phyloP scores from a whole-genome alignment of 1,140 invertebrate genomes.

The Drosophila melanogaster region Release_6_plus_ISO1_MT NT_033779.5:2276501-2277000 shows the following conservation, averaged over 20 bases:
- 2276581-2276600: neutral
- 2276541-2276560: neutral
- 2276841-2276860: constrained; percentile 35
- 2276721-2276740: constrained; percentile 51
- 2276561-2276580: constrained; percentile 1
- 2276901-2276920: constrained; percentile 39
- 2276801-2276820: constrained; percentile 43
- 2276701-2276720: constrained; percentile 24
- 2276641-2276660: neutral
- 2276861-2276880: constrained; percentile 24
- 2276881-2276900: constrained; percentile 40
- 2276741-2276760: constrained; percentile 34
- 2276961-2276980: constrained; percentile 44
- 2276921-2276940: constrained; percentile 26
- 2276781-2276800: constrained; percentile 34
- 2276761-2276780: constrained; percentile 50
- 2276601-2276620: neutral
- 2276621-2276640: constrained; percentile 12
- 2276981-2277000: constrained; percentile 35
- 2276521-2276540: too few relatives aligned
- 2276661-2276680: constrained; percentile 10
- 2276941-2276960: constrained; percentile 47
- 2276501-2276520: too few relatives aligned
- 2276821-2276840: constrained; percentile 42
- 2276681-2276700: neutral